phyloP scores from a whole-genome alignment of 2,888 invertebrate species.

The Diplolepis rosae region DNA sequence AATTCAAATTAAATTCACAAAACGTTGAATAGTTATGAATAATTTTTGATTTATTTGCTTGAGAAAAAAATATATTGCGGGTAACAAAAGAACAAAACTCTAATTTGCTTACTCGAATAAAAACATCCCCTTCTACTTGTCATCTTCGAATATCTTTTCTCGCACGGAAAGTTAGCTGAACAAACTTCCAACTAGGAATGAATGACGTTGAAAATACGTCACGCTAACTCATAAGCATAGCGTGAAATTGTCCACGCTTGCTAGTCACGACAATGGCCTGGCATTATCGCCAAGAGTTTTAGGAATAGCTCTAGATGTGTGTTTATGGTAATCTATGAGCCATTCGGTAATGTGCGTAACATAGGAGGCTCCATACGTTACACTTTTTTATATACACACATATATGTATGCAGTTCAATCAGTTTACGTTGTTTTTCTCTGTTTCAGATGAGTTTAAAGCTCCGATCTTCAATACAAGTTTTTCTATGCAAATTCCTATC shows the following conservation, averaged over 20 bases:
- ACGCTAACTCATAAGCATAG: slow-evolving; percentile 47
- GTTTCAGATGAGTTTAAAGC: too few species aligned
- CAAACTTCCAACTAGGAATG: slow-evolving; percentile 37
- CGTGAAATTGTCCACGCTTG: slow-evolving; percentile 57
- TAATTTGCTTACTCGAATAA: not conserved
- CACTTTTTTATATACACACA: too few species aligned
- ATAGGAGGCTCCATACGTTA: too few species aligned
- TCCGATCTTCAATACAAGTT: too few species aligned
- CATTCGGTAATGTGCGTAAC: slow-evolving; percentile 4
- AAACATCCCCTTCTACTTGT: slow-evolving; percentile 3
- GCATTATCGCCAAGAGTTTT: slow-evolving; percentile 47
- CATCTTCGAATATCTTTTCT: slow-evolving; percentile 11
- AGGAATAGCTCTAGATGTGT: slow-evolving; percentile 14
- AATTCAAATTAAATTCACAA: too few species aligned
- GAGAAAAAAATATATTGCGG: too few species aligned
- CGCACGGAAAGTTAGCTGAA: not conserved
- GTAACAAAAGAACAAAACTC: too few species aligned
- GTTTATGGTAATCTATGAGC: slow-evolving; percentile 26
- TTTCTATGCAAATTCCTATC: too few species aligned
- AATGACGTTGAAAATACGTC: slow-evolving; percentile 52
- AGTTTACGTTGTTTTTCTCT: too few species aligned
- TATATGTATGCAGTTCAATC: too few species aligned
- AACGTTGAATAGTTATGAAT: too few species aligned
- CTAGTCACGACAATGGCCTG: slow-evolving; percentile 47
- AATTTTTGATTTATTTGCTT: too few species aligned